phyloP scores from a whole-genome alignment of 2,797 vertebrate genomes.

The Sebastes itinus region DNA sequence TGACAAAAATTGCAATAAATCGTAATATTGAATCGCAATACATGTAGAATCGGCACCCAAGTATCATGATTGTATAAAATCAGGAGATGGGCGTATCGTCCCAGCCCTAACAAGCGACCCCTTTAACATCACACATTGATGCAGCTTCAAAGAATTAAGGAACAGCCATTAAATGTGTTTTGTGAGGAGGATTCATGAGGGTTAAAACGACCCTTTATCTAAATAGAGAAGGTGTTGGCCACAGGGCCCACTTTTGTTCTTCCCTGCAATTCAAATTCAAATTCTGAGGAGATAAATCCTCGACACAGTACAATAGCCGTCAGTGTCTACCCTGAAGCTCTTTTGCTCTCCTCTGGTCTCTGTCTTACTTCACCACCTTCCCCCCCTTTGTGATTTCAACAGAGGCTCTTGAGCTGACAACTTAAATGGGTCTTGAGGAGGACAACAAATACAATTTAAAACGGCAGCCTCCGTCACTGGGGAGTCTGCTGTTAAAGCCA shows the following conservation, averaged over 20 bases:
- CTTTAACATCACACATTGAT: neutral
- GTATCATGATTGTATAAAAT: no score
- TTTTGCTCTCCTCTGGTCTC: slow-evolving; percentile 12
- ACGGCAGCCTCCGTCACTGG: slow-evolving; percentile 35
- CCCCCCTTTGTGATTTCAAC: slow-evolving; percentile 40
- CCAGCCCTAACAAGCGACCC: no score
- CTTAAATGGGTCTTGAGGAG: slow-evolving; percentile 54
- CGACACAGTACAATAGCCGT: neutral
- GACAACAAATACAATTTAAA: slow-evolving; percentile 61
- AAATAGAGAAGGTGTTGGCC: neutral
- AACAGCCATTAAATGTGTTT: neutral
- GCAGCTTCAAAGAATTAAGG: neutral
- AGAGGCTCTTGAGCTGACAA: slow-evolving; percentile 39
- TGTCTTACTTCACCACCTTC: slow-evolving; percentile 31
- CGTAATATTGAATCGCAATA: no score
- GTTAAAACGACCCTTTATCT: neutral
- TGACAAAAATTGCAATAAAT: no score
- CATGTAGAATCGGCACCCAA: no score
- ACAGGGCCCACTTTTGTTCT: slow-evolving; percentile 1
- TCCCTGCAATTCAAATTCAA: neutral
- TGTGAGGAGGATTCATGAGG: neutral
- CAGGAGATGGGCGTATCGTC: no score
- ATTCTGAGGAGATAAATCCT: slow-evolving; percentile 19
- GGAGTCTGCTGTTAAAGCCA: slow-evolving; percentile 47
- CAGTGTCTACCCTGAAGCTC: slow-evolving; percentile 3